These are phyloP conservation scores for Nothobranchius furzeri DNA, from an alignment of 2,113 vertebrate genomes.

Conservation along the genomic window DNA sequence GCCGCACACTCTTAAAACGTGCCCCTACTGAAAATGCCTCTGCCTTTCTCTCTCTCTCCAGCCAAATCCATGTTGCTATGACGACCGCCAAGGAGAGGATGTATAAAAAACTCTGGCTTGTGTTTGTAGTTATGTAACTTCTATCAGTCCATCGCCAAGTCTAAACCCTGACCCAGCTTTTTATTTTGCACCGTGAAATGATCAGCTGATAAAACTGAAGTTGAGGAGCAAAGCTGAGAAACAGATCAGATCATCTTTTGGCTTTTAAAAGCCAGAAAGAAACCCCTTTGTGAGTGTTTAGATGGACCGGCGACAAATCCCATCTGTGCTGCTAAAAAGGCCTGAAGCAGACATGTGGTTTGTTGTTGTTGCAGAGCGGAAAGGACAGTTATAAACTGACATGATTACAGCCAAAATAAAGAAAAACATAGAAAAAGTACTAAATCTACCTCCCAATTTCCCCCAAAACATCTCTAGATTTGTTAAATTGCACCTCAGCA, in stretches of 20 bases:
- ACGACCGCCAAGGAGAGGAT: constrained; percentile 50
- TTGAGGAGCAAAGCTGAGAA: constrained; percentile 17
- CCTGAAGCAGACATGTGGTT: not conserved
- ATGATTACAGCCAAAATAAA: not conserved
- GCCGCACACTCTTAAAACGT: constrained; percentile 11
- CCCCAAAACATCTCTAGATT: not conserved
- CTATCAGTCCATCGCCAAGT: constrained; percentile 13
- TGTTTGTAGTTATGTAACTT: constrained; percentile 43
- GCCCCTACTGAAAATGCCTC: constrained; percentile 36
- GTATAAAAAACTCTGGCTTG: constrained; percentile 42
- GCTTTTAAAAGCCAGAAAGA: constrained; percentile 19
- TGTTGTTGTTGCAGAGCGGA: not conserved
- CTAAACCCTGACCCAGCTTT: constrained; percentile 29
- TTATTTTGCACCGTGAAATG: constrained; percentile 29
- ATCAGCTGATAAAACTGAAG: constrained; percentile 37
- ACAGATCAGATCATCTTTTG: constrained; percentile 44
- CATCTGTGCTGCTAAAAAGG: constrained; percentile 6
- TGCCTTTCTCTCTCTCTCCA: not conserved
- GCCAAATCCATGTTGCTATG: constrained; percentile 61
- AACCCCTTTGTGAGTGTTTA: constrained; percentile 16
- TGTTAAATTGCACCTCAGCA: constrained; percentile 42
- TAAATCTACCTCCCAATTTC: not conserved
- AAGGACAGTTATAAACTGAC: not conserved
- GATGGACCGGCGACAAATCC: constrained; percentile 9
- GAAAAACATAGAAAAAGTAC: not conserved